These are phyloP conservation scores for Opisthocomus hoazin DNA, from an alignment of 2,113 vertebrate genomes.

Conservation along the genomic window DNA sequence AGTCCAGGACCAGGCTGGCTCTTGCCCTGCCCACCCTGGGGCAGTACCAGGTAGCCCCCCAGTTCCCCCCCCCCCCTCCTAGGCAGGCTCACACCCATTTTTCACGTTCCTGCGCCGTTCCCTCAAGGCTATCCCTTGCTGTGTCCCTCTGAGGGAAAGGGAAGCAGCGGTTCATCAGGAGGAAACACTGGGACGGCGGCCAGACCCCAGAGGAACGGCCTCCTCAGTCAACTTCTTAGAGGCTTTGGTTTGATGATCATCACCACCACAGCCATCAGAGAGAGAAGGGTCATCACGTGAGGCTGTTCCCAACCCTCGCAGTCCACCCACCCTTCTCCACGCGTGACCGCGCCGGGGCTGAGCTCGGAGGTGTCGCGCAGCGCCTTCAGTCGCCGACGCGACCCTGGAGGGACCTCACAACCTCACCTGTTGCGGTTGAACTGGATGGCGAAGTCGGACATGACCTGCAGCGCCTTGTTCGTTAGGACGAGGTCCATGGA, in stretches of 20 bases:
- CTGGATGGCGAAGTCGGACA: constrained; percentile 97
- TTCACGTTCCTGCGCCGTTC: not conserved
- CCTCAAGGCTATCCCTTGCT: not conserved
- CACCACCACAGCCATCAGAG: constrained; percentile 63
- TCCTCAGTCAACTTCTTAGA: constrained; percentile 83
- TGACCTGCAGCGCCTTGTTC: constrained; percentile 96
- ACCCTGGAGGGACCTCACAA: constrained; percentile 49
- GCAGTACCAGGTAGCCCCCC: not conserved
- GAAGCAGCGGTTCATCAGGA: not conserved
- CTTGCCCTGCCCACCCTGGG: not conserved
- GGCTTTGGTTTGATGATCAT: constrained; percentile 63
- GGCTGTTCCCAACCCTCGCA: constrained; percentile 18
- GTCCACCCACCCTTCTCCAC: not conserved
- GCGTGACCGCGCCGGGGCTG: accelerated
- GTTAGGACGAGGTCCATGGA: constrained; percentile 93
- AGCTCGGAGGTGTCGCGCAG: accelerated
- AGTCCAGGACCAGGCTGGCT: not conserved
- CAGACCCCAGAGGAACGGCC: not conserved
- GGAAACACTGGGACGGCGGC: accelerated
- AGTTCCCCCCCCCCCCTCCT: not conserved
- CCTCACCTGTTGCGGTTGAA: constrained; percentile 96
- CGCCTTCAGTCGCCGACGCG: accelerated
- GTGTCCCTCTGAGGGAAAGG: not conserved
- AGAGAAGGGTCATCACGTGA: constrained; percentile 68
- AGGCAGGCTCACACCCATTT: not conserved